Evolutionary conservation across 2,113 vertebrate species (phyloP), one percentile per base, ranked within the genome.

Genomic region (Varanus komodoensis): DNA sequence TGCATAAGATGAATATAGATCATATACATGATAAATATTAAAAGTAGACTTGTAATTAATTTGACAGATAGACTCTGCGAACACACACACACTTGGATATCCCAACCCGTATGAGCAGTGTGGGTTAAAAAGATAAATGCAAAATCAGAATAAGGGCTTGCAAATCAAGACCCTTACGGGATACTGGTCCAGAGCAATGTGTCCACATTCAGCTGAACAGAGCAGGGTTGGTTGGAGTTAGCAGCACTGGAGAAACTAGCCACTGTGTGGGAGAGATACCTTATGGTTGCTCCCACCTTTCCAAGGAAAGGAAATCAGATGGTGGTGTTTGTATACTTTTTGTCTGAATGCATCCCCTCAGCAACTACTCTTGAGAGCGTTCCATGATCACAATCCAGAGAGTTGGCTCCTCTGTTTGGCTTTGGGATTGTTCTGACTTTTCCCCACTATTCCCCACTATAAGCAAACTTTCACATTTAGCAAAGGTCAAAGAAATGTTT

Each of bases 1-100:
- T 80, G 64, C 75, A 86, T 79, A 52, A 54, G 80, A 85, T 90
- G 89, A 90, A 89, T 71, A 80, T 79, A 84, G 86, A 90, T 90
- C 64, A 71, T 80, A 86, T 74, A 73, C 80, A 74, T 89, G n/a
- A 61, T 80, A 85, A 80, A 86, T 86, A 80, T 90, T 86, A 86
- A 90, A 90, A 67, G 57, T 80, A 57, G n/a, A 38, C n/a, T 9
- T 54, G 75, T 79, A 84, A 86, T 90, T 86, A 90, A 71, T 87
- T 82, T 73, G 78, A 82, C 34, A 61, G 68, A 87, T 90, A 74
- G 89, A 73, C 38, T 87, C 7, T 86, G 23, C 15, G 54, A 64
- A 44, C 14, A 57, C 52, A 44, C 38, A 44, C 38, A 82, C 38
- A 82, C 29, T 21, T 57, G 34, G 44, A 38, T 78, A 52, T 84